A percentile compares a stretch with the other conserved stretches of the same genome.
Conservation (phyloP, 2,888 invertebrate species). For the Synergus laeviventris region DNA sequence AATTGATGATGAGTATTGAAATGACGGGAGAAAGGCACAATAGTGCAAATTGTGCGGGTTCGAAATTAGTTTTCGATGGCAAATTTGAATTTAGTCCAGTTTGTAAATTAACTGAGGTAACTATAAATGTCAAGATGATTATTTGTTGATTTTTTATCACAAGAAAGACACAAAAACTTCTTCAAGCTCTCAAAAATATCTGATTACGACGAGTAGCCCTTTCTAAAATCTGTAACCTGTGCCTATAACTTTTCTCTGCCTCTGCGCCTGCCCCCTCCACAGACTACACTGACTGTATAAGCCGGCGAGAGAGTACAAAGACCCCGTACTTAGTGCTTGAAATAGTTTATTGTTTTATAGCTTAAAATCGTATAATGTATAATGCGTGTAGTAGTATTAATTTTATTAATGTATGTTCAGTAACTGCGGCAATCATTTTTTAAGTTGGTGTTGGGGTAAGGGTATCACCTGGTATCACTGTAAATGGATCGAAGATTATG, state of each 20-base stretch:
- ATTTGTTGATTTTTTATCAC: background rate
- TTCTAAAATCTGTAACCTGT: background rate
- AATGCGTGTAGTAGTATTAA: too few relatives aligned
- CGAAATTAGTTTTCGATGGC: background rate
- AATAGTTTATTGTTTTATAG: too few relatives aligned
- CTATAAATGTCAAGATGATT: background rate
- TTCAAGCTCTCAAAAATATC: background rate
- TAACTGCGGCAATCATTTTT: too few relatives aligned
- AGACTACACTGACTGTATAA: too few relatives aligned
- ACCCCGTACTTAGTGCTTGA: too few relatives aligned
- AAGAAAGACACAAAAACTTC: background rate
- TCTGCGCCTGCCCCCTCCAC: too few relatives aligned
- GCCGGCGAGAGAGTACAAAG: too few relatives aligned
- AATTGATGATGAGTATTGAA: background rate
- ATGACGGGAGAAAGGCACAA: background rate
- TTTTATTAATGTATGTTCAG: too few relatives aligned
- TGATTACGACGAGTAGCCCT: background rate
- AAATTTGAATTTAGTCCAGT: background rate
- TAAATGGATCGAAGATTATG: too few relatives aligned
- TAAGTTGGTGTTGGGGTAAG: too few relatives aligned
- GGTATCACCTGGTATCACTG: too few relatives aligned
- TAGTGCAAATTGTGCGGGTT: background rate
- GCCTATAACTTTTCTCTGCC: background rate
- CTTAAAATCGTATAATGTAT: too few relatives aligned
- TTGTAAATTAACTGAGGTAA: background rate